These are phyloP conservation scores for Netelia inedita DNA, from an alignment of 2,888 invertebrate genomes.

Conservation along the genomic window DNA sequence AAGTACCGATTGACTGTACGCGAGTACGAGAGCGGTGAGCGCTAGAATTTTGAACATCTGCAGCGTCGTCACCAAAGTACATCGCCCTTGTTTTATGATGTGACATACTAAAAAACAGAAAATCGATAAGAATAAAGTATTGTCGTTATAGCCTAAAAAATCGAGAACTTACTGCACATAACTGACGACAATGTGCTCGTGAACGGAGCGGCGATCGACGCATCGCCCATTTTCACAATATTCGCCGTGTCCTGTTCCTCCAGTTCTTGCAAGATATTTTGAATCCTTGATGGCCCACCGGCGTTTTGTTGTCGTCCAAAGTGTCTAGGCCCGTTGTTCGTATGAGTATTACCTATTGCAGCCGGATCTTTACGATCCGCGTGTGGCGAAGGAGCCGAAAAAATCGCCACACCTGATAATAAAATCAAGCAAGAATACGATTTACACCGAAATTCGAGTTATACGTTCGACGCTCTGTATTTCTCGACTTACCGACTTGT, in stretches of 20 bases:
- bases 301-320: constrained; percentile 74
- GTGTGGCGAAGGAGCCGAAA: constrained; percentile 92
- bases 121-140: not conserved
- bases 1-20: constrained; percentile 99
- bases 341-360: constrained; percentile 39
- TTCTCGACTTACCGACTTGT: constrained; percentile 89
- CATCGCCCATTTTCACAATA: constrained; percentile 98
- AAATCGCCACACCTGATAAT: constrained; percentile 93
- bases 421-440: not conserved
- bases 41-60: constrained; percentile 99
- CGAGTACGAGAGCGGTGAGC: constrained; percentile 97
- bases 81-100: constrained; percentile 99
- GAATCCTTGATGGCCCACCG: constrained; percentile 86
- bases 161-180: constrained; percentile 92
- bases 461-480: not conserved
- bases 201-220: constrained; percentile 99
- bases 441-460: not conserved
- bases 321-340: constrained; percentile 74
- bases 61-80: constrained; percentile 98
- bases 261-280: constrained; percentile 92
- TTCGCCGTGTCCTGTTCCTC: constrained; percentile 95
- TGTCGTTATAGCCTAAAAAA: not conserved
- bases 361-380: constrained; percentile 76
- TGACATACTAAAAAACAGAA: constrained; percentile 93
- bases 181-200: constrained; percentile 99